Percentiles rank a stretch among this genome's conserved stretches.
Conservation (phyloP, 2,113 vertebrate genomes). For the Herpetotheres cachinnans region DNA sequence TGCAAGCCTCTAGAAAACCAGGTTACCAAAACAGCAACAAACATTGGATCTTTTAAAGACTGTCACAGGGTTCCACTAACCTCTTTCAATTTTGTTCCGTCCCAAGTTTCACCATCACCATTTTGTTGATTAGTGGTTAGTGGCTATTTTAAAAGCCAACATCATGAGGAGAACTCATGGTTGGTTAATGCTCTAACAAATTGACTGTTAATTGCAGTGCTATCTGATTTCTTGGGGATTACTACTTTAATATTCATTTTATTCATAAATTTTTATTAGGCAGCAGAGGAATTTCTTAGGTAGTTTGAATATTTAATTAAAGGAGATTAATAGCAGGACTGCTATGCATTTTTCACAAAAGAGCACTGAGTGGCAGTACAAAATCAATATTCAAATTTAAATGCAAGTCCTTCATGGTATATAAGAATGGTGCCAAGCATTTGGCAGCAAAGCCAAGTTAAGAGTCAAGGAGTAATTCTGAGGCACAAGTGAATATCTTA, state of each 20-base stretch:
- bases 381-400: conserved; percentile 60
- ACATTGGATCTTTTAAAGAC: not conserved
- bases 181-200: conserved; percentile 62
- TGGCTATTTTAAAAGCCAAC: conserved; percentile 45
- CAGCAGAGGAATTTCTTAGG: conserved; percentile 49
- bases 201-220: conserved; percentile 55
- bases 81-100: not conserved
- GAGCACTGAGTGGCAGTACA: conserved; percentile 29
- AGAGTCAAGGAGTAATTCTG: not conserved
- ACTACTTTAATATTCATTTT: conserved; percentile 67
- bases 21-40: not conserved
- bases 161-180: conserved; percentile 33
- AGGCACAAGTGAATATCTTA: not conserved
- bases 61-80: not conserved
- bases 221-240: conserved; percentile 62
- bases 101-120: not conserved
- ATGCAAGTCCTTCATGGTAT: not conserved
- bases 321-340: conserved; percentile 55
- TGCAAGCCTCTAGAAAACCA: not conserved
- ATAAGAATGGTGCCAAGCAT: conserved; percentile 32
- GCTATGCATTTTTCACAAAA: conserved; percentile 30
- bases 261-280: conserved; percentile 68
- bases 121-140: not conserved
- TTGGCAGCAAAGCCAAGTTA: not conserved
- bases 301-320: conserved; percentile 71